phyloP scores from a whole-genome alignment of 2,797 vertebrate species.

The Chromobotia macracanthus region DNA sequence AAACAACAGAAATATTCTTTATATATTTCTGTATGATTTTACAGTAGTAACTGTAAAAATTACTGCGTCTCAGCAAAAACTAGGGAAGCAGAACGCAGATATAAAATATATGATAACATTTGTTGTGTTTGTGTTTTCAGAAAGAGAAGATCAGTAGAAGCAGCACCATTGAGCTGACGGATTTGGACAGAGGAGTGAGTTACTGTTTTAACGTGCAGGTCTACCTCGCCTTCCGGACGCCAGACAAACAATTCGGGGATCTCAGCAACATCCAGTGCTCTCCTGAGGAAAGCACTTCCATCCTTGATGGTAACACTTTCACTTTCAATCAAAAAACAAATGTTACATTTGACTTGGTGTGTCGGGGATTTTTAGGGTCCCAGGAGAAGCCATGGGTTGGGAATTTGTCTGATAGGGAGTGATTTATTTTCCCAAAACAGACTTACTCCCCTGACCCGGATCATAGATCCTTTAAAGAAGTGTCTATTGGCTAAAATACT shows the following conservation, averaged over 20 bases:
- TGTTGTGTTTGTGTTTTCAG: constrained; percentile 68
- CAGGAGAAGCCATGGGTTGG: neutral
- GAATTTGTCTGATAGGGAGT: neutral
- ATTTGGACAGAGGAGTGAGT: constrained; percentile 76
- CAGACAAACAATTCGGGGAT: constrained; percentile 73
- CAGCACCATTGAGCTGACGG: constrained; percentile 69
- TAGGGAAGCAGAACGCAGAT: neutral
- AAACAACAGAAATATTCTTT: too few relatives aligned
- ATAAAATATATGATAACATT: neutral
- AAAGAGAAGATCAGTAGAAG: constrained; percentile 71
- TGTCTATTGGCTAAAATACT: neutral
- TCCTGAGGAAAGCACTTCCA: neutral
- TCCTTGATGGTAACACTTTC: constrained; percentile 70
- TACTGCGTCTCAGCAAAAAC: neutral
- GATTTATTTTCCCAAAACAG: constrained; percentile 33
- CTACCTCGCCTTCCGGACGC: constrained; percentile 69
- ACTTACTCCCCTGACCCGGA: constrained; percentile 5
- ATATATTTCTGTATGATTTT: neutral
- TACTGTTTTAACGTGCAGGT: constrained; percentile 89
- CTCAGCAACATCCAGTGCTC: constrained; percentile 73
- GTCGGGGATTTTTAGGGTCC: constrained; percentile 14
- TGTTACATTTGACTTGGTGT: neutral
- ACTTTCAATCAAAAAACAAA: neutral
- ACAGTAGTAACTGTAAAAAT: neutral
- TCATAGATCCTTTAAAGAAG: neutral